These are phyloP conservation scores for Coptodon rendalli DNA, from an alignment of 2,113 vertebrate genomes.

Conservation along the genomic window DNA sequence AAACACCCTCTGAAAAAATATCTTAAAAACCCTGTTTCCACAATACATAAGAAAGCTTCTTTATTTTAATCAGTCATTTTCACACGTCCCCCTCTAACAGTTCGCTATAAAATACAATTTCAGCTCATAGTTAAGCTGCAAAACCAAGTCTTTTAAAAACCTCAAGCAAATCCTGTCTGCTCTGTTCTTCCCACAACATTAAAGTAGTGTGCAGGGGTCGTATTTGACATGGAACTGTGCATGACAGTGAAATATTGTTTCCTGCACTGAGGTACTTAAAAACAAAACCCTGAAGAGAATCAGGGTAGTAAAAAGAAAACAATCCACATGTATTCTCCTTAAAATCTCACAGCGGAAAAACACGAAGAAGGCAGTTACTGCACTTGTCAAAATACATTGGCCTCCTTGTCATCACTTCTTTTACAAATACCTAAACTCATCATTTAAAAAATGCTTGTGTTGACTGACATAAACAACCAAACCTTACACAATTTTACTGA, in stretches of 20 bases:
- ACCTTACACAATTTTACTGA: conserved; percentile 21
- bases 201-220: conserved; percentile 8
- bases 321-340: neutral
- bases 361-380: conserved; percentile 15
- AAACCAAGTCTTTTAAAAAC: conserved; percentile 8
- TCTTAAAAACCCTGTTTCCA: conserved; percentile 57
- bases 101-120: conserved; percentile 30
- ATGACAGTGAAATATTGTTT: neutral
- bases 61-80: conserved; percentile 4
- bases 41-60: conserved; percentile 6
- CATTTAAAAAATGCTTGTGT: neutral
- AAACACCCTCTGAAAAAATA: conserved; percentile 20
- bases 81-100: neutral
- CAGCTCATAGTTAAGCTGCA: neutral
- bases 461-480: conserved; percentile 20
- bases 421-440: neutral
- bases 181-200: neutral
- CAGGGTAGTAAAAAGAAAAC: conserved; percentile 1
- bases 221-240: neutral
- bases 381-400: neutral
- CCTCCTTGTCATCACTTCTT: neutral
- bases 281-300: conserved; percentile 15
- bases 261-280: conserved; percentile 42
- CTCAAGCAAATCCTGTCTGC: neutral
- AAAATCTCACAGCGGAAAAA: neutral